These are phyloP conservation scores for Amphiprion clarkii DNA, from an alignment of 2,797 vertebrate species.

Conservation along the genomic window DNA sequence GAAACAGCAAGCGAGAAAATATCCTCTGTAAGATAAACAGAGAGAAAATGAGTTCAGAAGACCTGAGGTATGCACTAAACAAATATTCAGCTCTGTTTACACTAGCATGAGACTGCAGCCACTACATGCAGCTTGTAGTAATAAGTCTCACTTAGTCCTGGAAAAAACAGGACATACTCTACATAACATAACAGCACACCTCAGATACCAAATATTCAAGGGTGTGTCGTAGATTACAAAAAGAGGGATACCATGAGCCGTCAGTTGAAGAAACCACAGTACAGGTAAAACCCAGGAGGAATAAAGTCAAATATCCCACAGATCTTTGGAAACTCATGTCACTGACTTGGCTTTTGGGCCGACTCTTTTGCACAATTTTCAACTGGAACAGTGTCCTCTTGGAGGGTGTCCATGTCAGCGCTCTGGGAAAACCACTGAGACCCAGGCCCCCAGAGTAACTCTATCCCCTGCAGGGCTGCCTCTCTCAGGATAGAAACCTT, in stretches of 20 bases:
- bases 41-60: conserved; percentile 31
- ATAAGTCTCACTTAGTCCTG: conserved; percentile 4
- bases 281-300: not conserved
- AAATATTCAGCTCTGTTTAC: conserved; percentile 45
- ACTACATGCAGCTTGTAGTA: conserved; percentile 11
- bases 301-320: not conserved
- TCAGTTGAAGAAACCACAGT: not conserved
- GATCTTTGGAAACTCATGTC: conserved; percentile 11
- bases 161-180: conserved; percentile 19
- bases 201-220: conserved; percentile 24
- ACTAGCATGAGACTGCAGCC: conserved; percentile 30
- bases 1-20: not conserved
- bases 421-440: conserved; percentile 43
- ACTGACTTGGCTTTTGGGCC: not conserved
- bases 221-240: conserved; percentile 16
- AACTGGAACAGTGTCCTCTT: conserved; percentile 42
- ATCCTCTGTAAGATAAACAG: conserved; percentile 16
- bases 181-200: conserved; percentile 19
- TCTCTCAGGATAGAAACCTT: conserved; percentile 31
- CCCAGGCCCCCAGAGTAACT: conserved; percentile 48
- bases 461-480: conserved; percentile 31
- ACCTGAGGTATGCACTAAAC: conserved; percentile 35
- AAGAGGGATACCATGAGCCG: not conserved
- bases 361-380: conserved; percentile 13
- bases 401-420: conserved; percentile 54